Conservation (phyloP, 1,140 invertebrate species). For the Limonius californicus region DNA sequence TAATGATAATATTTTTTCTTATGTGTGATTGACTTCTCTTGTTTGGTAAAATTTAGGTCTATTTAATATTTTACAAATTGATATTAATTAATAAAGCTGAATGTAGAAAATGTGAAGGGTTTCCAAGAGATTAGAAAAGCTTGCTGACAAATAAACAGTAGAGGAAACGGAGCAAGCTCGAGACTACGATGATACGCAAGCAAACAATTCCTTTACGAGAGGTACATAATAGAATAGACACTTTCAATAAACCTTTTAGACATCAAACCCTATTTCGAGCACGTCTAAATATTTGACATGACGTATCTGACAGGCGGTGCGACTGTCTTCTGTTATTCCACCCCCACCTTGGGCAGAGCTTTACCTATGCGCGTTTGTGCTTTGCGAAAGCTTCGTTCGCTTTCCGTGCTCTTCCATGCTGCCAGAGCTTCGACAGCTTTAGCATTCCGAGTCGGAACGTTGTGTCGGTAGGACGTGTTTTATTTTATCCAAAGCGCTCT, state of each 20-base stretch:
- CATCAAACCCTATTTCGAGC: conserved; percentile 31
- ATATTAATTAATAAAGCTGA: too few species aligned
- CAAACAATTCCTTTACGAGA: conserved; percentile 13
- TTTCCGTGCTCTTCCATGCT: conserved; percentile 6
- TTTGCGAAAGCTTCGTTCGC: not conserved
- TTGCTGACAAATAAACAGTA: conserved; percentile 10
- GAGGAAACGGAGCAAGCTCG: not conserved
- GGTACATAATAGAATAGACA: conserved; percentile 14
- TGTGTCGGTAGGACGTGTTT: not conserved
- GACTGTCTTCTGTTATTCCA: conserved; percentile 31
- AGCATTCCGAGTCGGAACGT: conserved; percentile 22
- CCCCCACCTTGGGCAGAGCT: conserved; percentile 25
- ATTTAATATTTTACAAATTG: too few species aligned
- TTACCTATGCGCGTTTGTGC: conserved; percentile 20
- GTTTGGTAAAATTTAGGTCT: too few species aligned
- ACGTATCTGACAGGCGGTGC: conserved; percentile 35
- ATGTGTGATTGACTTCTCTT: too few species aligned
- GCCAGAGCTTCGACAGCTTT: conserved; percentile 8
- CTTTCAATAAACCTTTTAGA: conserved; percentile 17
- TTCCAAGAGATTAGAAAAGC: too few species aligned
- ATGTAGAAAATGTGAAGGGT: too few species aligned
- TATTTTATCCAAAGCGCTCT: not conserved
- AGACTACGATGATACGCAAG: not conserved
- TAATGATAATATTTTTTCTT: too few species aligned
- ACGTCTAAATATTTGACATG: conserved; percentile 35